Conservation (phyloP, 2,797 vertebrate species). For the Coluber constrictor region DNA sequence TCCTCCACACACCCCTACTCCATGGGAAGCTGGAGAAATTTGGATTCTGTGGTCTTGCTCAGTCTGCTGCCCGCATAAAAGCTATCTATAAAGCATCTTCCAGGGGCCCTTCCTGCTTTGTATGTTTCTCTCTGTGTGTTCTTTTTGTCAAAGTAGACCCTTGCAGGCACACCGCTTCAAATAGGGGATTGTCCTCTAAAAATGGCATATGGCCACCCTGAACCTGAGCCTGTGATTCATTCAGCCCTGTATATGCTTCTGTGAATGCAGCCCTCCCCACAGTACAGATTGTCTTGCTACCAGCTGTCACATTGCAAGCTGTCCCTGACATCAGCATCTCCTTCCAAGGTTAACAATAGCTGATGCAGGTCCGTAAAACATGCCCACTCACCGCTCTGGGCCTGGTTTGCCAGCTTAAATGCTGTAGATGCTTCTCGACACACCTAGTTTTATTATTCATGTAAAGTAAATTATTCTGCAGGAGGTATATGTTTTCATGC, state of each 20-base stretch:
- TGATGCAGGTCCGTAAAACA: background rate
- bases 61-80: background rate
- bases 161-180: background rate
- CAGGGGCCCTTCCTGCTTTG: background rate
- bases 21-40: background rate
- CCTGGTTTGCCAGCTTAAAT: background rate
- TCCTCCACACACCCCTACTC: background rate
- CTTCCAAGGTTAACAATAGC: background rate
- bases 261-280: background rate
- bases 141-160: background rate
- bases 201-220: background rate
- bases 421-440: background rate
- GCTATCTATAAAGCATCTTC: background rate
- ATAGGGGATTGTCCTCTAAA: background rate
- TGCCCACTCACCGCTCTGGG: background rate
- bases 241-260: background rate
- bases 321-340: conserved; percentile 1
- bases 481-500: background rate
- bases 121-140: background rate
- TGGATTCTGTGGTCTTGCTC: background rate
- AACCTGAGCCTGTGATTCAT: background rate
- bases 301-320: conserved; percentile 1
- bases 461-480: background rate
- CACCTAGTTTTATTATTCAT: background rate
- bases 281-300: background rate